Base-by-base conservation (phyloP, 2,888 invertebrate species). In the Apantesis nais region DNA sequence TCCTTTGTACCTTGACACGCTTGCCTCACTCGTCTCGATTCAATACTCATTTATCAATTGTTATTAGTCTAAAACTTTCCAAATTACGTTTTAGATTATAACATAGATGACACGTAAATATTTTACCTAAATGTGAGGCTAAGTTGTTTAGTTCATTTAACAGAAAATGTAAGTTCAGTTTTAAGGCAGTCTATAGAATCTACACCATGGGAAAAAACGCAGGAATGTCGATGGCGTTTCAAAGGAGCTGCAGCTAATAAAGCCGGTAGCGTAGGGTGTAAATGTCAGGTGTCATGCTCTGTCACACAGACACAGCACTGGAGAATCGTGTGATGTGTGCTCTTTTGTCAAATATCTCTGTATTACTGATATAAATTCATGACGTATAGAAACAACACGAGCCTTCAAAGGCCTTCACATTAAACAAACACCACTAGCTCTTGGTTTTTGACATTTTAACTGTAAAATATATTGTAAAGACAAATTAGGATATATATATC, bases 221-320 rank as follows among this genome's bases (percentile, higher is more conserved):
- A 12, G 19, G 25, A 41, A 44, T 41, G 41, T 65, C 31, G 39
- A n/a, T 52, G 52, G 58, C 60, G 25, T 48, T 7, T 22, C 63
- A 41, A 75, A 75, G 75, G 76, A 72, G 62, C 61, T 64, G 68
- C 63, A 67, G 71, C 71, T 67, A 75, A 81, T 70, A 72, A 64
- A 65, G 31, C 63, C 25, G 19, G 65, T 31, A 64, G 66, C 64
- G 69, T 73, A 68, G 52, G 7, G 69, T 14, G 73, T 68, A 66
- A 78, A 72, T 48, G 58, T 48, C 63, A 60, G 60, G 55, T 39
- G 52, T 52, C 66, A 61, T 61, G 66, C 66, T 52, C 44, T 25
- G 62, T 41, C 62, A 66, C 66, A 55, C 41, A 39, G 25, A 44
- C 58, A 34, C 31, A 19, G 58, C 66, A 12, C 14, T 11, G 31